phyloP scores from a whole-genome alignment of 2,797 vertebrate genomes.

The Chelmon rostratus region DNA sequence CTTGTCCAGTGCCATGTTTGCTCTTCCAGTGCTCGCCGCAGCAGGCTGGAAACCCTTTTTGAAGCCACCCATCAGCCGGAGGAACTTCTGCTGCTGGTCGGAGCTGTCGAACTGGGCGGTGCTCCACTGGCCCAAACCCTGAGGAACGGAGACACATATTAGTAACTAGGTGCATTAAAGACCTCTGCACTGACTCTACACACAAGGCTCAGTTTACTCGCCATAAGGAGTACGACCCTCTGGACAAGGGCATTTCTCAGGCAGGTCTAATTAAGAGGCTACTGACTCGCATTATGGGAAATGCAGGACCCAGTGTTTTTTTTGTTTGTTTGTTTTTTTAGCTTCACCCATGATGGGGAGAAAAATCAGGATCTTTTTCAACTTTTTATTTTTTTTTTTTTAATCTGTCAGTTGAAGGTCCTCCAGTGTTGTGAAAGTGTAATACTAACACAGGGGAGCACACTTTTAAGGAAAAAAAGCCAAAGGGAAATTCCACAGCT shows the following conservation, averaged over 20 bases:
- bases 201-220: background rate
- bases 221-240: background rate
- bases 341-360: background rate
- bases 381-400: background rate
- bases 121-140: constrained; percentile 92
- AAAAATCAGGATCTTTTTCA: too few species aligned
- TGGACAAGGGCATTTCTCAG: background rate
- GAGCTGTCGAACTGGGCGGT: constrained; percentile 89
- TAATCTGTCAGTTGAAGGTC: background rate
- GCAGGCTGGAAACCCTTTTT: constrained; percentile 84
- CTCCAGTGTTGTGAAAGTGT: background rate
- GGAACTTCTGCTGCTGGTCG: constrained; percentile 90
- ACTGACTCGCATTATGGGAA: background rate
- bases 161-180: background rate
- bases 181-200: background rate
- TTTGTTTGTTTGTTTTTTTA: too few species aligned
- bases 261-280: background rate
- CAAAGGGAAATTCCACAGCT: background rate
- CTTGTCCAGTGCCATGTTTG: constrained; percentile 90
- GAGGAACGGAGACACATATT: constrained; percentile 36
- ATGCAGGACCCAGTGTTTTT: background rate
- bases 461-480: background rate
- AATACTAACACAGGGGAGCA: too few species aligned
- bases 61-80: constrained; percentile 94
- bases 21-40: background rate